phyloP scores from a whole-genome alignment of 2,797 vertebrate genomes.

The Momotus momota region DNA sequence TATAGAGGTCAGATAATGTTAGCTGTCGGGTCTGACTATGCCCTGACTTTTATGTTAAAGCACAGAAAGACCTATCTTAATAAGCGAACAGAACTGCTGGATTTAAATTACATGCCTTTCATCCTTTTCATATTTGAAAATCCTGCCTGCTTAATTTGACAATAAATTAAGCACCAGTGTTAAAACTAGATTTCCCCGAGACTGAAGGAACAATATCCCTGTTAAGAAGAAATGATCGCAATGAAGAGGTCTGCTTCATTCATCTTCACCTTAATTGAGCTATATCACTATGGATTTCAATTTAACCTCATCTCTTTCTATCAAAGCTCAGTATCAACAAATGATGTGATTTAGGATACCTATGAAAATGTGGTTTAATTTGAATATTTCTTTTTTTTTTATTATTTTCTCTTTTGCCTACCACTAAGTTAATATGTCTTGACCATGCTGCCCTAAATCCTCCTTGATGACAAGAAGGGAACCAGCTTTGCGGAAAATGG shows the following conservation, averaged over 20 bases:
- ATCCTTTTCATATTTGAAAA: neutral
- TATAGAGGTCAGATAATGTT: slow-evolving; percentile 16
- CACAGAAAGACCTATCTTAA: neutral
- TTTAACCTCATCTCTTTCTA: neutral
- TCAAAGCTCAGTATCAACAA: neutral
- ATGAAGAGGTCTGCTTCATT: neutral
- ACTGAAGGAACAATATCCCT: neutral
- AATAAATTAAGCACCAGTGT: neutral
- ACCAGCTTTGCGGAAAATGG: neutral
- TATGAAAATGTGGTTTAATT: neutral
- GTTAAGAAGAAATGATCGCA: neutral
- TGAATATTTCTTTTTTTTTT: neutral
- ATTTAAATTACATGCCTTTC: slow-evolving; percentile 34
- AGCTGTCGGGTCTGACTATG: neutral
- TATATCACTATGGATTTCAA: neutral
- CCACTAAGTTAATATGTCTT: neutral
- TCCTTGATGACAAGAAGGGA: neutral
- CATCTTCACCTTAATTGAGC: neutral
- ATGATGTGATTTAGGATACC: neutral
- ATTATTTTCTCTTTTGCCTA: neutral
- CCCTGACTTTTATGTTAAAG: slow-evolving; percentile 13
- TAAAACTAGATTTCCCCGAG: slow-evolving; percentile 8
- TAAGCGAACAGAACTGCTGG: neutral
- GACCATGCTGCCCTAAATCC: neutral
- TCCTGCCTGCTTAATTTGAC: slow-evolving; percentile 8